Base-by-base conservation (phyloP, 2,113 vertebrate species). In the Piaya cayana region DNA sequence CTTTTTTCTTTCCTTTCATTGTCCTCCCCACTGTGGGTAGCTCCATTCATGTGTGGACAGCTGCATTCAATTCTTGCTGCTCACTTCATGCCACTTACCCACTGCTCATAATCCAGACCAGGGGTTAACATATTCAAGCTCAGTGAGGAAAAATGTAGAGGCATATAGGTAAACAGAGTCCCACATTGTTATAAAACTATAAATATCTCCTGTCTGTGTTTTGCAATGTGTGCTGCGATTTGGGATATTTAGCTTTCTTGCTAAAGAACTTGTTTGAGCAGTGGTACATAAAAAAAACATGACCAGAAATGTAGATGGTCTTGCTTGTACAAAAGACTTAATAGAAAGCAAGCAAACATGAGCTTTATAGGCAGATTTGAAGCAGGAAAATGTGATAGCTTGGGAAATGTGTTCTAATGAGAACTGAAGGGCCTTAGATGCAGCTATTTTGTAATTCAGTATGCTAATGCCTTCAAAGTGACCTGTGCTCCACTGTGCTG, bases 61-160 rank as follows among this genome's bases (percentile, higher is more conserved):
- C 95, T 95, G 94, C 86, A 95, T 96, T 96, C 81, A 95, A 76
- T 84, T 86, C 86, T 82, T 69, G 72, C 77, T 95, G 94, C 94
- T 95, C 83, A 19, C 92, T 96, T 96, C 95, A 95, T 95, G 96
- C 96, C 92, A 75, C 86, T 96, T 94, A 93, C 69, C 71, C 90
- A 92, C 79, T 60, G 90, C 72, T 94, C 95, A 45, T 89, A 92
- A 92, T 94, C 95, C 86, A 92, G 91, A 92, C 34, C 92, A 95
- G 93, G 84, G 92, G 89, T 96, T 92, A 97, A 93, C 3, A 0
- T 84, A 95, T 93, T 75, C 94, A 93, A 34, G 43, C 58, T 82
- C 65, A 49, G 52, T 22, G 30, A 91, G 43, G 76, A 86, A 71
- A 94, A 77, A 49, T 34, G 67, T 42, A 37, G 42, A 74, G 52